phyloP scores from a whole-genome alignment of 2,113 vertebrate genomes.

The Gopherus flavomarginatus region DNA sequence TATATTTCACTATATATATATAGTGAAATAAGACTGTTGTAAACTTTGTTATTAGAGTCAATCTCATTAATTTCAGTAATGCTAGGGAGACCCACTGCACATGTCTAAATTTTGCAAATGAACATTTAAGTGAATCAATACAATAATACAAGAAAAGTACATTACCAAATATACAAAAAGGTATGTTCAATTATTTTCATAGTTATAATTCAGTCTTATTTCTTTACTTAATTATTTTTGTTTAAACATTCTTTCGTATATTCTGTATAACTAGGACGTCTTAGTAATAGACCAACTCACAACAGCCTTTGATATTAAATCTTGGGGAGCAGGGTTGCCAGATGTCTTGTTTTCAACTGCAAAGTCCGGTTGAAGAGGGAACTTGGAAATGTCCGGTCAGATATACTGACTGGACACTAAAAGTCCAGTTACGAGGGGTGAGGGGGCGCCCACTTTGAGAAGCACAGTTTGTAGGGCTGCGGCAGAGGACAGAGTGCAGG shows the following conservation, averaged over 20 bases:
- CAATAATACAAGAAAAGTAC: not conserved
- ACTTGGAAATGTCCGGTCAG: no score
- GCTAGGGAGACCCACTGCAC: not conserved
- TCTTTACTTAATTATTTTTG: not conserved
- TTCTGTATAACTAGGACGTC: not conserved
- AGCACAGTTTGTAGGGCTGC: no score
- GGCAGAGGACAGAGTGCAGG: no score
- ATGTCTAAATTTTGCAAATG: not conserved
- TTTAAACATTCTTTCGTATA: not conserved
- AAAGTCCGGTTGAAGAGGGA: no score
- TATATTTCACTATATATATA: no score
- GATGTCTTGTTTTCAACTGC: no score
- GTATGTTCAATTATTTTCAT: fast-evolving
- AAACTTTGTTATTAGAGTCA: not conserved
- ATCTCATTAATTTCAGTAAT: not conserved
- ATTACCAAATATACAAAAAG: not conserved
- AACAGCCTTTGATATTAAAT: not conserved
- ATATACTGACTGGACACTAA: no score
- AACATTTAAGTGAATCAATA: not conserved
- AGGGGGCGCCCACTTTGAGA: no score
- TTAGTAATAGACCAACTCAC: not conserved
- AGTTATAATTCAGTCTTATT: not conserved
- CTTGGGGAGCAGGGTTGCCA: no score
- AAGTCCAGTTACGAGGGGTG: no score
- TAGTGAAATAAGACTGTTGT: not conserved